Base-by-base conservation (phyloP, 2,888 invertebrate genomes). In the Brachypalpus laphriformis region DNA sequence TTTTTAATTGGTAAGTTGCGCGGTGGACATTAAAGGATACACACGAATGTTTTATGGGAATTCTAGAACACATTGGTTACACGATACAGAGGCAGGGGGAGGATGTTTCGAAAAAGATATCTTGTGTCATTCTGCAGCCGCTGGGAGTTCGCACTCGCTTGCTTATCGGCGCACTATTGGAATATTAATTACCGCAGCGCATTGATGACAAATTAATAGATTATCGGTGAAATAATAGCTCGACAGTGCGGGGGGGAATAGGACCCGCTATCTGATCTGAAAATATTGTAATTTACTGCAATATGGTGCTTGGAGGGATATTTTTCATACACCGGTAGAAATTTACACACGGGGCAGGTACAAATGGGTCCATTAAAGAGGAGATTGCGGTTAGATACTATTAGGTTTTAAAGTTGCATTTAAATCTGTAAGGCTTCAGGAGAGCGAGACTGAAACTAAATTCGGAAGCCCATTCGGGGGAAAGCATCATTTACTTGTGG, bases 151-250 rank as follows among this genome's bases (percentile, higher is more conserved):
- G 51, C 74, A 70, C 47, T 80, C 47, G 37, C 51, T 25, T 25
- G 59, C 59, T 75, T 78, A 80, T 78, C 72, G 40, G 34, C 47
- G 40, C 45, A 31, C 40, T 57, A 68, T 68, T 82, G 72, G 86
- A 70, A 82, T 82, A 86, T 86, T 86, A 86, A 86, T 86, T 86
- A 82, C 82, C 42, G 45, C 56, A 49, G 72, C 28, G 72, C 61
- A 14, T n/a, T 70, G 82, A 72, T 86, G 86, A 86, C 86, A 86
- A 86, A 86, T 86, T 86, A 82, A 86, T 86, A 77, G 86, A 86
- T 86, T 82, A 82, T 82, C 82, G 75, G 25, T 71, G 77, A 82
- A 82, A 82, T 82, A 63, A 70, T 72, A 57, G 31, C 72, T 25
- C 51, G 11, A 11, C 22, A 28, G n/a, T 16, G 31, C 9, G 2